Evolutionary conservation across 2,113 vertebrate species (phyloP), one percentile per base, ranked within the genome.

Genomic region (Australoheros scitulus): DNA sequence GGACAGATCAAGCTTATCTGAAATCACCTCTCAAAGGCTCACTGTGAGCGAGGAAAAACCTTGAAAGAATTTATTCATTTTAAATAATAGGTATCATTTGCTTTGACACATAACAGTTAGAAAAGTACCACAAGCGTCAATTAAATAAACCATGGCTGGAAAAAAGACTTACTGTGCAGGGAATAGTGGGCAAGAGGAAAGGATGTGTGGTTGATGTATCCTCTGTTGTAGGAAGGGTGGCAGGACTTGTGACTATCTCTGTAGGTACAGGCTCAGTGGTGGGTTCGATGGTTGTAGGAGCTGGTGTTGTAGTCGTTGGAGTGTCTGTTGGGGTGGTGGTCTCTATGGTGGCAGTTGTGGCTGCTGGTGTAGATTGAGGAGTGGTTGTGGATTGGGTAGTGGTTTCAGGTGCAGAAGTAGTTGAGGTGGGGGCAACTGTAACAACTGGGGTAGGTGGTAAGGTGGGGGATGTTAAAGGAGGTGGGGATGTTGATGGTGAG

Each of bases 131-230:
- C 17, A 43, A 32, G 43, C 18, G 50, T 52, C 26, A 72, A 20
- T 72, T 52, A 0, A 1, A 52, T 32, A 29, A 50, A 70, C 11
- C 18, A 70, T 4, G 1, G 50, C 17, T 20, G 65, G 29, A 38
- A 38, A 38, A 20, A 72, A 55, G 41, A 81, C 95, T 94, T 89
- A 96, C 96, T 65, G 93, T 96, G 85, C 96, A 96, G 17, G 94
- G 92, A 3, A 93, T 85, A 2, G 95, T 95, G 58, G 95, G 93
- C 70, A 92, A 60, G 15, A 94, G 11, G 11, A 95, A 92, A 1
- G 93, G 90, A 61, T 88, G 87, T 7, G 82, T 81, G 22, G 92
- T 94, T 63, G 91, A 85, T 50, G 70, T 20, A 41, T 91, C 88
- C 57, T 92, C 90, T 34, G 88, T 83, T 6, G 79, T 63, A 9